phyloP scores from a whole-genome alignment of 2,113 vertebrate species.

The Heterochromis multidens region DNA sequence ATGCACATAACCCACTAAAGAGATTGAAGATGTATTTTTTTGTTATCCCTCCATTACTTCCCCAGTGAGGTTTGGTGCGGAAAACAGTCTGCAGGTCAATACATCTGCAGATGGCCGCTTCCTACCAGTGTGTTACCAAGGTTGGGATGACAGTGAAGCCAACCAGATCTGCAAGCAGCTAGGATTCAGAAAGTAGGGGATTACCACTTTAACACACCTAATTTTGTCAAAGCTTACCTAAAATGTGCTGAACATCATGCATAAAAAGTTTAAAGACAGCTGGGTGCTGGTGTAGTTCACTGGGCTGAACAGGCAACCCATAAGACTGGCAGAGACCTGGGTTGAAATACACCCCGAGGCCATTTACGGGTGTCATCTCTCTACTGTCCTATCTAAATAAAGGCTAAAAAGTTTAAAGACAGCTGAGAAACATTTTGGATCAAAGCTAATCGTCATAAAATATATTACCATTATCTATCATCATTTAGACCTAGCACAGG shows the following conservation, averaged over 20 bases:
- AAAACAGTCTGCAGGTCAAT: slow-evolving; percentile 49
- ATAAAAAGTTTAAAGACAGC: background rate
- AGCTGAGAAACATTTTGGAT: background rate
- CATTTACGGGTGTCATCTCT: background rate
- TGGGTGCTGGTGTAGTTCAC: background rate
- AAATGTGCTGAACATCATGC: background rate
- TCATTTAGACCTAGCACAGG: background rate
- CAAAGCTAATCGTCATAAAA: background rate
- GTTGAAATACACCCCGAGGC: background rate
- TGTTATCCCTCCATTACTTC: background rate
- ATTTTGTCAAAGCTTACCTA: background rate
- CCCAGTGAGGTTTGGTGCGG: slow-evolving; percentile 59
- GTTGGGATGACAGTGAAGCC: slow-evolving; percentile 43
- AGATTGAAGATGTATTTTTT: background rate
- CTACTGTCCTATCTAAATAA: background rate
- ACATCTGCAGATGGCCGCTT: slow-evolving; percentile 58
- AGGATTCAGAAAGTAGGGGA: slow-evolving; percentile 63
- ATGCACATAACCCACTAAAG: background rate
- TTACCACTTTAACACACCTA: background rate
- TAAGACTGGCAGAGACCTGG: background rate
- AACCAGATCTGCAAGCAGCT: slow-evolving; percentile 60
- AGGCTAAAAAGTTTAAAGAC: background rate
- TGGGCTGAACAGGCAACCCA: background rate
- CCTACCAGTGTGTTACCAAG: slow-evolving; percentile 64
- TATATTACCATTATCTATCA: background rate